Conservation (phyloP, 2,888 invertebrate species). For the Tipula lateralis region DNA sequence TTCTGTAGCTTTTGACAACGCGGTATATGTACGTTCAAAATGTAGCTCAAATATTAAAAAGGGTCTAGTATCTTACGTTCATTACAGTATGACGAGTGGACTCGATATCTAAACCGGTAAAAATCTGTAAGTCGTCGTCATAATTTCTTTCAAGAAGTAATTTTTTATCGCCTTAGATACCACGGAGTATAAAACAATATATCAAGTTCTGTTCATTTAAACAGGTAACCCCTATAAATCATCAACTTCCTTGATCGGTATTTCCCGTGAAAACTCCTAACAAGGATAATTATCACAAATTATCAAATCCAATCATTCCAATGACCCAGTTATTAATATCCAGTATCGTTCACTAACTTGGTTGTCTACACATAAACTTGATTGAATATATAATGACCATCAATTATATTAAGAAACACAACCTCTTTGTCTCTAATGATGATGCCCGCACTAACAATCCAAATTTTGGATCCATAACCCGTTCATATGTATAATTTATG, state of each 20-base stretch:
- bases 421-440: background rate
- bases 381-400: background rate
- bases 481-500: background rate
- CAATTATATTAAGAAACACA: background rate
- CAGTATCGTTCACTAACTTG: background rate
- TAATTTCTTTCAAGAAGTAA: no score
- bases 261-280: background rate
- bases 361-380: background rate
- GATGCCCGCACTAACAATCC: background rate
- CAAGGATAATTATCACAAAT: background rate
- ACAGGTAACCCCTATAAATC: background rate
- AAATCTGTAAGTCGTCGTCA: no score
- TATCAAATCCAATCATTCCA: background rate
- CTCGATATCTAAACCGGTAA: no score
- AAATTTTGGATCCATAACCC: background rate
- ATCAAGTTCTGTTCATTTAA: background rate
- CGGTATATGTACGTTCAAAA: no score
- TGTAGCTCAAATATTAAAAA: no score
- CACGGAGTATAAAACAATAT: no score
- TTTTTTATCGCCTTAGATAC: no score
- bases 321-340: background rate
- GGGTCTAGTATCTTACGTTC: no score
- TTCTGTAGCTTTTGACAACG: no score
- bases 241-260: background rate
- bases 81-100: no score